These are phyloP conservation scores for Bombycilla garrulus DNA, from an alignment of 2,113 vertebrate species.

Conservation along the genomic window DNA sequence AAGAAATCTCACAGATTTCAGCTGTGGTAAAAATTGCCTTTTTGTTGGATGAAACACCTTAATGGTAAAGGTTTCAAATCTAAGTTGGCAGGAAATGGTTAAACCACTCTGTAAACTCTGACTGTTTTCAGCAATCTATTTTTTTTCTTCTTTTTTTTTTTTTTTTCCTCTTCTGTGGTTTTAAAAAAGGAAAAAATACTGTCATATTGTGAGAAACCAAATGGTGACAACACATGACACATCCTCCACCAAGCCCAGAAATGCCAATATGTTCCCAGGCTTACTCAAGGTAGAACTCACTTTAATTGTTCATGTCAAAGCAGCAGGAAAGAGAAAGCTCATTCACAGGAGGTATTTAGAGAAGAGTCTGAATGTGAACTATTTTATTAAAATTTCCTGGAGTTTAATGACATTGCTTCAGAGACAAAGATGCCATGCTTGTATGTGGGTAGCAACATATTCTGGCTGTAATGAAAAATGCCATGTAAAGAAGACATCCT, in stretches of 20 bases:
- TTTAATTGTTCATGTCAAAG: constrained; percentile 64
- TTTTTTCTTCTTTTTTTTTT: background rate
- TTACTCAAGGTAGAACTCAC: constrained; percentile 8
- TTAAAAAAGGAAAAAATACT: background rate
- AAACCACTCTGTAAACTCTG: background rate
- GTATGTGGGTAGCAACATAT: background rate
- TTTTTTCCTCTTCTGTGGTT: background rate
- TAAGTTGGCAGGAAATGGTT: background rate
- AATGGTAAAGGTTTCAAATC: background rate
- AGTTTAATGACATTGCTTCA: constrained; percentile 60
- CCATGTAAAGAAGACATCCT: background rate
- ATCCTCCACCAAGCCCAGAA: background rate
- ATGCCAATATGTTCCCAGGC: background rate
- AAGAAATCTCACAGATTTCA: background rate
- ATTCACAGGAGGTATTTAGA: constrained; percentile 59
- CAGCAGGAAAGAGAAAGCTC: constrained; percentile 53
- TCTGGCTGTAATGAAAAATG: background rate
- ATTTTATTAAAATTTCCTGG: constrained; percentile 57
- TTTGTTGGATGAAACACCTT: background rate
- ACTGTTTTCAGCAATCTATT: background rate
- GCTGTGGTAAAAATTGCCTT: rapidly evolving
- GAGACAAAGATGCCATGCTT: constrained; percentile 35
- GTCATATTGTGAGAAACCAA: background rate
- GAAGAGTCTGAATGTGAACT: constrained; percentile 42
- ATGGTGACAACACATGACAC: background rate